phyloP scores from a whole-genome alignment of 2,113 vertebrate species.

The Pteronura brasiliensis region DNA sequence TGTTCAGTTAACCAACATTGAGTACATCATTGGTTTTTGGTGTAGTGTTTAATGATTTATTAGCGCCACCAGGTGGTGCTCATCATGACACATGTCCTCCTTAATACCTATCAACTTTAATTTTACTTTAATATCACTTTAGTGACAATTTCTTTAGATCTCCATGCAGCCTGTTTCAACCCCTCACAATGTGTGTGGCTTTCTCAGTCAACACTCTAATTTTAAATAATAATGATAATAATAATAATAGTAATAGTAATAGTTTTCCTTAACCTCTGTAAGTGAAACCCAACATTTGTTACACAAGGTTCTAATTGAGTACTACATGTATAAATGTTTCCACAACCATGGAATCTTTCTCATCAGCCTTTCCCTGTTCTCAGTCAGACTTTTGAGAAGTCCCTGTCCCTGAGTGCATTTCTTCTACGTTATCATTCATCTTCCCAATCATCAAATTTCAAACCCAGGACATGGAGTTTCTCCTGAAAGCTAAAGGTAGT shows the following conservation, averaged over 20 bases:
- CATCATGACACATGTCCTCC: too few species aligned
- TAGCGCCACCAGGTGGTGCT: too few species aligned
- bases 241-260: too few species aligned
- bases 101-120: too few species aligned
- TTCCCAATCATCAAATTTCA: background rate
- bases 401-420: background rate
- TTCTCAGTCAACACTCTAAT: background rate
- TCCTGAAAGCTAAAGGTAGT: background rate
- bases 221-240: too few species aligned
- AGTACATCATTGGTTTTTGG: too few species aligned
- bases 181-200: background rate
- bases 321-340: background rate
- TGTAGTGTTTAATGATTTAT: too few species aligned
- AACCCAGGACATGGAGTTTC: too few species aligned
- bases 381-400: background rate
- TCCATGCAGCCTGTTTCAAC: background rate
- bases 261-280: background rate
- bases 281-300: background rate
- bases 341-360: background rate
- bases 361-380: background rate
- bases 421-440: too few species aligned
- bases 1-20: too few species aligned
- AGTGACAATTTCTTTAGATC: background rate
- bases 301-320: background rate
- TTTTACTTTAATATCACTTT: background rate